Percentiles rank a stretch among this genome's conserved stretches.
phyloP scores from a whole-genome alignment of 2,113 vertebrate species.

The Excalfactoria chinensis region DNA sequence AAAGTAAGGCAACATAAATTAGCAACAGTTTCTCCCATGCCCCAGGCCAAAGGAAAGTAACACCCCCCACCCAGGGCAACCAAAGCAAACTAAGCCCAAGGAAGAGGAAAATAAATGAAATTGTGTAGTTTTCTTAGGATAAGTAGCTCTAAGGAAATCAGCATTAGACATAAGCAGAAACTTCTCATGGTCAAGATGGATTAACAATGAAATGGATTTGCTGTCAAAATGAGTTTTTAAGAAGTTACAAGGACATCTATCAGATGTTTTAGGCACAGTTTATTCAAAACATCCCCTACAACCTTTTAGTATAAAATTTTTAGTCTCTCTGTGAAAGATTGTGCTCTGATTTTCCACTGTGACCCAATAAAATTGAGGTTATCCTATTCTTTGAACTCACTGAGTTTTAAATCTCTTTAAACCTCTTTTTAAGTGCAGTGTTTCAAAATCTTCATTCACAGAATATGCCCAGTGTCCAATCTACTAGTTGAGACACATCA shows the following conservation, averaged over 20 bases:
- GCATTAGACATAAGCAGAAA: not conserved
- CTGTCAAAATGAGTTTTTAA: not conserved
- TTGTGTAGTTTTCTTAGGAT: not conserved
- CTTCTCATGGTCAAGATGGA: not conserved
- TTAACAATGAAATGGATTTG: not conserved
- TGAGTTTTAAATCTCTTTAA: not conserved
- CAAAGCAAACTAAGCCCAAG: not conserved
- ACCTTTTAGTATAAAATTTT: not conserved
- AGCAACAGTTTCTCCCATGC: not conserved
- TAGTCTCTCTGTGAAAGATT: not conserved
- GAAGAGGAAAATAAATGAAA: not conserved
- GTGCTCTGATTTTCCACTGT: not conserved
- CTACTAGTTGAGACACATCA: not conserved
- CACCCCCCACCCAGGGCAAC: too few species aligned
- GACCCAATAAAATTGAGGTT: not conserved
- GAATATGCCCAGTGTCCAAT: not conserved
- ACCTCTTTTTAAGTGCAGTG: not conserved
- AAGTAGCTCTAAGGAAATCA: not conserved
- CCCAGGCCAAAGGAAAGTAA: not conserved
- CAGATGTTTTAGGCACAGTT: not conserved
- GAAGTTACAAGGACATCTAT: not conserved
- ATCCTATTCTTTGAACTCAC: not conserved
- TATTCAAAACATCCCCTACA: not conserved
- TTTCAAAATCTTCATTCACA: not conserved
- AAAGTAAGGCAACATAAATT: not conserved